Evolutionary conservation across 2,888 invertebrate species (phyloP).

Genomic region (Neria commutata): DNA sequence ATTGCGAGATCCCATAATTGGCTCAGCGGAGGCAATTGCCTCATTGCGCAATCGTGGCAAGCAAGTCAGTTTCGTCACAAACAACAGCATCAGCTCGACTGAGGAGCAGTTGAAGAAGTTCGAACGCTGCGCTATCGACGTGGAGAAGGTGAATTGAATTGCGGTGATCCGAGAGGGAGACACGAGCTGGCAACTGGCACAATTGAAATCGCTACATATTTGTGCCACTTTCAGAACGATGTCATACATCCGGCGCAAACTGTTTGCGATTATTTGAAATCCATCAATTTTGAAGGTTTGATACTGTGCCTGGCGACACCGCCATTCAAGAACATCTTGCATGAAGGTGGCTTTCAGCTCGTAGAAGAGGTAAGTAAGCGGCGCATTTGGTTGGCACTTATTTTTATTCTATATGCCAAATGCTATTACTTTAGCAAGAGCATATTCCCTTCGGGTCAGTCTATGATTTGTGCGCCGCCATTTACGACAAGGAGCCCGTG

Average conservation of each 20-base stretch:
- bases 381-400: background rate
- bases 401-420: background rate
- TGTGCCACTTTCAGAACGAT: conserved; percentile 35
- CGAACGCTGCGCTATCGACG: conserved; percentile 39
- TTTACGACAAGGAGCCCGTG: conserved; percentile 50
- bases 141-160: conserved; percentile 45
- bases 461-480: conserved; percentile 45
- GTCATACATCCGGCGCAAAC: conserved; percentile 61
- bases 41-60: conserved; percentile 61
- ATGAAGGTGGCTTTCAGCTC: conserved; percentile 61
- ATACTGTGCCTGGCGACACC: conserved; percentile 61
- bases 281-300: conserved; percentile 61
- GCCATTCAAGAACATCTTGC: conserved; percentile 54
- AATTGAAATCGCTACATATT: conserved; percentile 1
- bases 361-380: conserved; percentile 48
- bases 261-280: conserved; percentile 63
- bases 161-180: background rate
- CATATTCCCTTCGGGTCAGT: conserved; percentile 32
- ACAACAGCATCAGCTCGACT: conserved; percentile 57
- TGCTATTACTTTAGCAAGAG: conserved; percentile 27
- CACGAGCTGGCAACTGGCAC: background rate
- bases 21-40: conserved; percentile 55
- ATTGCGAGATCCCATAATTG: conserved; percentile 55
- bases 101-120: conserved; percentile 50
- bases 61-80: conserved; percentile 60